Percentiles rank a stretch among this genome's conserved stretches.
phyloP scores from a whole-genome alignment of 2,888 invertebrate genomes.

The Apamea monoglypha region DNA sequence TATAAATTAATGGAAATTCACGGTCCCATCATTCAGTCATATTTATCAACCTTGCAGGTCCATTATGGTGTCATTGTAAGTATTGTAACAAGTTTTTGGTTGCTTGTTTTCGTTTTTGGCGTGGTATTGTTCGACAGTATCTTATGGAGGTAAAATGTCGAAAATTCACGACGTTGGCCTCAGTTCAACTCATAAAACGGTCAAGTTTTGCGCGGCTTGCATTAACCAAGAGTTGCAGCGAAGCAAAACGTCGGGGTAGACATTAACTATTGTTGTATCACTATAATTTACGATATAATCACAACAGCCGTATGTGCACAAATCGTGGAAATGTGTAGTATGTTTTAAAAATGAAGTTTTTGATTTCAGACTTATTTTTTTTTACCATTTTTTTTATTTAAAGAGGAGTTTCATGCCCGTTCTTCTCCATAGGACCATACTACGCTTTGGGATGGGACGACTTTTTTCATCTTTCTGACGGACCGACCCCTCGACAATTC shows the following conservation, averaged over 20 bases:
- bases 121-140: neutral
- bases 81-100: neutral
- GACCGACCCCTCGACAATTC: neutral
- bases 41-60: neutral
- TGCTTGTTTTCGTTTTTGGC: neutral
- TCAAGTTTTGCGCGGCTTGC: slow-evolving; percentile 31
- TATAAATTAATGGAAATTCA: neutral
- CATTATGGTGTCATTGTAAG: neutral
- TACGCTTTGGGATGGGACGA: neutral
- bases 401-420: neutral
- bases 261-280: slow-evolving; percentile 27
- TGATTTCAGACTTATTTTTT: neutral
- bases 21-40: neutral
- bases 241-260: neutral
- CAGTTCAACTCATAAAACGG: slow-evolving; percentile 46
- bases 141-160: neutral
- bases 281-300: slow-evolving; percentile 27
- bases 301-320: neutral
- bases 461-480: neutral
- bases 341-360: neutral
- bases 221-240: slow-evolving; percentile 27
- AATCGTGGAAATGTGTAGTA: neutral
- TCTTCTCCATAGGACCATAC: neutral
- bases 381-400: neutral
- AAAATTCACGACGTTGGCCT: slow-evolving; percentile 8